Evolutionary conservation across 1,140 invertebrate species (phyloP).

Genomic region (Drosophila rufa): DNA sequence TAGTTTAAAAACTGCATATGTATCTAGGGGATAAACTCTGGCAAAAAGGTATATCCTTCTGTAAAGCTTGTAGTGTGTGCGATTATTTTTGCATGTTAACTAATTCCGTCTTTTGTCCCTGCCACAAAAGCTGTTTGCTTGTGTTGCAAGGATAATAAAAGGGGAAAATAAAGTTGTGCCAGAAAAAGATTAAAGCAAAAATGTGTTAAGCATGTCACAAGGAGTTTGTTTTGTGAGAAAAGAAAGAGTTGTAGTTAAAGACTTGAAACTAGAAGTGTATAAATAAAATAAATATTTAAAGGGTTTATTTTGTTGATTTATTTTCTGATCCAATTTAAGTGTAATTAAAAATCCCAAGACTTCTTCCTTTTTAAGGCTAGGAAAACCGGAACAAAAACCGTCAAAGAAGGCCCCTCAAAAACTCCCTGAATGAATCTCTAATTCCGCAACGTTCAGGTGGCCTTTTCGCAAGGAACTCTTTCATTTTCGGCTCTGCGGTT

Average conservation of each 20-base stretch:
- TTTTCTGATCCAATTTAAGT: neutral
- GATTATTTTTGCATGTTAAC: conserved; percentile 48
- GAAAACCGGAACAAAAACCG: neutral
- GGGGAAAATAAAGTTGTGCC: conserved; percentile 13
- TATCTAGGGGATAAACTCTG: conserved; percentile 33
- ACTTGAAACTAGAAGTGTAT: neutral
- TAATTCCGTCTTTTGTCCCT: conserved; percentile 34
- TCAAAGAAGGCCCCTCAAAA: neutral
- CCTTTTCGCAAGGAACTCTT: conserved; percentile 8
- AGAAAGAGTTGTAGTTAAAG: no score
- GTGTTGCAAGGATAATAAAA: neutral
- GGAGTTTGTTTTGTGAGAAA: neutral
- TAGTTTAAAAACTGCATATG: conserved; percentile 18
- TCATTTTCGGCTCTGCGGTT: conserved; percentile 39
- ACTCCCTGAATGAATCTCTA: conserved; percentile 1
- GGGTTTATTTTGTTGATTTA: no score
- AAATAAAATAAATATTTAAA: no score
- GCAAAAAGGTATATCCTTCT: conserved; percentile 12
- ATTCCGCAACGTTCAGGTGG: neutral
- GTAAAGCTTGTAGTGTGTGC: conserved; percentile 10
- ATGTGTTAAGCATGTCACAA: conserved; percentile 3
- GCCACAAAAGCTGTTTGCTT: conserved; percentile 14
- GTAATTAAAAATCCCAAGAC: neutral
- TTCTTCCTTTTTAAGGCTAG: no score
- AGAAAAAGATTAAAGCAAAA: conserved; percentile 13